Base-by-base conservation (phyloP, 2,888 invertebrate genomes). In the Zootermopsis nevadensis region DNA sequence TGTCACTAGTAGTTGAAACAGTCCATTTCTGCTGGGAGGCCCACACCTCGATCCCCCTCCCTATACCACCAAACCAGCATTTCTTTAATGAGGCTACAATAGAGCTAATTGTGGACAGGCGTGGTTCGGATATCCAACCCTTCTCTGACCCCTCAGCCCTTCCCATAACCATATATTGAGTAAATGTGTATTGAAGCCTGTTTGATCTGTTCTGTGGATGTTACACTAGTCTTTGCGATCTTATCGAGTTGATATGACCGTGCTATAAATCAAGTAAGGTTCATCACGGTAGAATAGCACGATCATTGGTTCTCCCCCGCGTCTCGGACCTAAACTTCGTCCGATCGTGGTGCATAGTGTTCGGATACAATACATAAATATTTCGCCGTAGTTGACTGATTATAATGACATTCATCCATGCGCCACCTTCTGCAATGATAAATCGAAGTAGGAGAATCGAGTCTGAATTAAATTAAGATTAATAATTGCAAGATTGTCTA, bases 51-150 rank as follows among this genome's bases (percentile, higher is more conserved):
- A 6, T 27, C 12, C 8, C 2, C 27, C 76, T 42, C 76, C 76
- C 76, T 24, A 31, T 19, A 27, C 42, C 76, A n/a, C 7, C 27
- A 76, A 53, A 53, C 80, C 60, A 80, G 48, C 80, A 80, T 69
- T 48, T 79, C 77, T 69, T 69, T 83, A 83, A 83, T 79, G 83
- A 83, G 79, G 60, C 33, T 42, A 83, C 83, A 83, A 83, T 83
- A 69, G 53, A 42, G 79, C 83, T 83, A 83, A 83, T 83, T 81
- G 81, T 55, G 55, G 77, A 33, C 19, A 48, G 77, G 77, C 53
- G 31, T 48, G 69, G 31, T 22, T 33, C 19, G 22, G 69, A 33
- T 33, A 33, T 22, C 33, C 69, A 22, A 22, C 66, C n/a, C n/a
- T 27, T 22, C 27, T n/a, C n/a, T n/a, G n/a, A n/a, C n/a, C n/a